phyloP scores from a whole-genome alignment of 2,113 vertebrate genomes.

The Tupaia chinensis region DNA sequence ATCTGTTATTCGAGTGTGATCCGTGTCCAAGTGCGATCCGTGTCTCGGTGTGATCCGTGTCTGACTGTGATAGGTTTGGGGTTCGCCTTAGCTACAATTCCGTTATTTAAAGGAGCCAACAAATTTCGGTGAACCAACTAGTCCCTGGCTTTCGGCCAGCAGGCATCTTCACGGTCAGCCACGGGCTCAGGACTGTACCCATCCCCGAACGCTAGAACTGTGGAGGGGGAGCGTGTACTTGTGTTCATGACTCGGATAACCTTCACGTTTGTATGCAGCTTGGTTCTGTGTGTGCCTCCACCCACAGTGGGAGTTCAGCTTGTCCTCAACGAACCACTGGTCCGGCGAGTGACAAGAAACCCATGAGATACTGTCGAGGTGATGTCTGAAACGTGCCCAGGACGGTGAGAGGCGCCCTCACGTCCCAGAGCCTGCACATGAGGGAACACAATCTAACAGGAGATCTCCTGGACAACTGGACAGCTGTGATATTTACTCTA shows the following conservation, averaged over 20 bases:
- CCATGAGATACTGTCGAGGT: background rate
- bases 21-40: too few species aligned
- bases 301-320: background rate
- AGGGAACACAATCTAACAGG: slow-evolving; percentile 26
- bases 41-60: too few species aligned
- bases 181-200: background rate
- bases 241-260: background rate
- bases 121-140: background rate
- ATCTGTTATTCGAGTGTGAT: too few species aligned
- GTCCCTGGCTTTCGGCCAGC: background rate
- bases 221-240: background rate
- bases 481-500: background rate
- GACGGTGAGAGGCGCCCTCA: background rate
- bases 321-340: background rate
- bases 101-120: background rate
- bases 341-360: background rate
- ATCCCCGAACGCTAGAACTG: background rate
- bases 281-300: background rate
- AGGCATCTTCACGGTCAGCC: background rate
- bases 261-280: background rate
- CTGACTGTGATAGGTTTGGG: background rate
- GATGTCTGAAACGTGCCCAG: background rate
- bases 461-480: background rate
- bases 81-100: background rate
- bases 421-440: background rate